These are phyloP conservation scores for Nephila pilipes DNA, from an alignment of 1,140 invertebrate species.

Conservation along the genomic window DNA sequence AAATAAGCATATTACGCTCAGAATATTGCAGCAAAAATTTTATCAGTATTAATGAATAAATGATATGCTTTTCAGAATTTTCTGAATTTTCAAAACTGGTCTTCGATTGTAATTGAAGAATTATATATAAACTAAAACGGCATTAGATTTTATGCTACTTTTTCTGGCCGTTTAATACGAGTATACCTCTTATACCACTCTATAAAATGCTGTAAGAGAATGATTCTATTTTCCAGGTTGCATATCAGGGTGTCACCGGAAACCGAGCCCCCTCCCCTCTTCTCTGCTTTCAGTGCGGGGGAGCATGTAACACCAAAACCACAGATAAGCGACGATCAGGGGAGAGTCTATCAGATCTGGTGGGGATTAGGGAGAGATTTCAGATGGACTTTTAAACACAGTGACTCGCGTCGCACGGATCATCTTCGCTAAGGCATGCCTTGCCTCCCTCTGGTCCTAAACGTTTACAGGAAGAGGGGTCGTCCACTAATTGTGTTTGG, in stretches of 20 bases:
- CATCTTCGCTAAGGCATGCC: slow-evolving; percentile 22
- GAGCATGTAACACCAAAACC: slow-evolving; percentile 21
- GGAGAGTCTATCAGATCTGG: slow-evolving; percentile 41
- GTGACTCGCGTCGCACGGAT: slow-evolving; percentile 59
- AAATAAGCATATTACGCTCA: too few species aligned
- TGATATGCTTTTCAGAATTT: too few species aligned
- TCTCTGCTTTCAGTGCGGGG: background rate
- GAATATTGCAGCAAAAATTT: too few species aligned
- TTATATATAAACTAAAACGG: too few species aligned
- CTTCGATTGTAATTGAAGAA: too few species aligned
- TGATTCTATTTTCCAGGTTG: background rate
- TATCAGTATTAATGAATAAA: too few species aligned
- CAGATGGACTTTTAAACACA: slow-evolving; percentile 66
- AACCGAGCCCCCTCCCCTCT: background rate
- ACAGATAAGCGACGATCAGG: slow-evolving; percentile 31
- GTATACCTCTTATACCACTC: too few species aligned
- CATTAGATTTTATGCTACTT: too few species aligned
- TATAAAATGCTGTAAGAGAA: too few species aligned
- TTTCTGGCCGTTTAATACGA: too few species aligned
- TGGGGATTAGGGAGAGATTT: slow-evolving; percentile 61
- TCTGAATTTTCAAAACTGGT: too few species aligned
- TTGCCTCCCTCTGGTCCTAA: background rate
- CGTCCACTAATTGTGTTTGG: background rate
- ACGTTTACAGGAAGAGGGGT: background rate
- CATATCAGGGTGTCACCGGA: background rate